A percentile compares a stretch with the other conserved stretches of the same genome.
phyloP scores from a whole-genome alignment of 2,888 invertebrate species.

The Cerceris rybyensis region DNA sequence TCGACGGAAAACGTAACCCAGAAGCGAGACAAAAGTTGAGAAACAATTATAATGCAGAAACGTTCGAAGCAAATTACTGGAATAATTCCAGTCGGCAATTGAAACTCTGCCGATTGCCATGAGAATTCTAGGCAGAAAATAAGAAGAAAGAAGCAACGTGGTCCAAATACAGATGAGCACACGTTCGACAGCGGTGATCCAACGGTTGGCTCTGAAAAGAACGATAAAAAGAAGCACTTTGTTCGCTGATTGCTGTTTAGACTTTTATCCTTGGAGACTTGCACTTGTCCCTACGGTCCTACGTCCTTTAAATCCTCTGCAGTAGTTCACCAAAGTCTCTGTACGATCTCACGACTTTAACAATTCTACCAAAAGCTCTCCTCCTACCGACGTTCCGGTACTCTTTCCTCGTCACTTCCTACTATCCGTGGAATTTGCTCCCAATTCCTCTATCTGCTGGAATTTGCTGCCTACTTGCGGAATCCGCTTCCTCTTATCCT shows the following conservation, averaged over 20 bases:
- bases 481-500: slow-evolving; percentile 1
- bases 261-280: neutral
- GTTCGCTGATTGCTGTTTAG: neutral
- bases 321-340: neutral
- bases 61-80: too few species aligned
- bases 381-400: neutral
- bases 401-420: neutral
- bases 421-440: slow-evolving; percentile 1
- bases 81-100: too few species aligned
- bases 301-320: neutral
- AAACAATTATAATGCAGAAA: too few species aligned
- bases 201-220: neutral
- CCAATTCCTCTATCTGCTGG: neutral
- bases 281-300: neutral
- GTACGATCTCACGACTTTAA: neutral
- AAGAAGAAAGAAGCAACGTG: slow-evolving; percentile 1
- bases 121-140: neutral
- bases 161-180: neutral
- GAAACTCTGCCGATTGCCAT: too few species aligned
- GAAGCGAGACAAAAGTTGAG: too few species aligned
- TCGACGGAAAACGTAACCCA: too few species aligned
- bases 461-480: slow-evolving; percentile 8
- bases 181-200: neutral
- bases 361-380: too few species aligned
- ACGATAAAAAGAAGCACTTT: neutral